Conservation (phyloP, 2,797 vertebrate species). For the Sebastes oblongus region DNA sequence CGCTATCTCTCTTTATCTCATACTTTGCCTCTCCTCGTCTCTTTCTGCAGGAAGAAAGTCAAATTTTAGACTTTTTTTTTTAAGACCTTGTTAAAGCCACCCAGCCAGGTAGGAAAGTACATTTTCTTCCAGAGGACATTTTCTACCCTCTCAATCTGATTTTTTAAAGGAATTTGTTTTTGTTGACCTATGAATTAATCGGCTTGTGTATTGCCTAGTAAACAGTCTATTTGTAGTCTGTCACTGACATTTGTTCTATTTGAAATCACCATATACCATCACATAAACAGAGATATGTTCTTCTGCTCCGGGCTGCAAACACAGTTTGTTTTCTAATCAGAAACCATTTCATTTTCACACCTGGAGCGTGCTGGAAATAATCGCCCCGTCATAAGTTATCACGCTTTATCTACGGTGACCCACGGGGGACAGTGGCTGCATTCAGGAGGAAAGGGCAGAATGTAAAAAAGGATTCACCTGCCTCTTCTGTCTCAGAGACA, state of each 20-base stretch:
- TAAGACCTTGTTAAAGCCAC: conserved; percentile 14
- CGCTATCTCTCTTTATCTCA: conserved; percentile 1
- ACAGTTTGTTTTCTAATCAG: conserved; percentile 37
- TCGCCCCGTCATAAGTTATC: conserved; percentile 35
- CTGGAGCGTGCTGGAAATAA: conserved; percentile 23
- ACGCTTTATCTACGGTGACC: conserved; percentile 47
- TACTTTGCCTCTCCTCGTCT: background rate
- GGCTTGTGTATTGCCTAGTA: background rate
- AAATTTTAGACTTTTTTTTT: conserved; percentile 9
- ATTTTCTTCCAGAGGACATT: conserved; percentile 25
- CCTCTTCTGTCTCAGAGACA: background rate
- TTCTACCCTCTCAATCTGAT: conserved; percentile 4
- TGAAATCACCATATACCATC: conserved; percentile 25
- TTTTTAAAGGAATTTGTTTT: background rate
- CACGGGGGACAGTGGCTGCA: conserved; percentile 37
- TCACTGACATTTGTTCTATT: conserved; percentile 40
- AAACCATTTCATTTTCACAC: conserved; percentile 47
- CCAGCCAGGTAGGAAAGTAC: conserved; percentile 21
- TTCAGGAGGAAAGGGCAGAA: conserved; percentile 41
- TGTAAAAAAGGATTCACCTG: background rate
- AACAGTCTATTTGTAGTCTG: conserved; percentile 21
- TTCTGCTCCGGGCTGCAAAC: background rate
- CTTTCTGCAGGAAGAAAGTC: conserved; percentile 32
- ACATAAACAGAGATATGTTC: conserved; percentile 13
- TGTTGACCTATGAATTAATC: conserved; percentile 43